Base-by-base conservation (phyloP, 2,888 invertebrate species). In the Chrysolina haemoptera region DNA sequence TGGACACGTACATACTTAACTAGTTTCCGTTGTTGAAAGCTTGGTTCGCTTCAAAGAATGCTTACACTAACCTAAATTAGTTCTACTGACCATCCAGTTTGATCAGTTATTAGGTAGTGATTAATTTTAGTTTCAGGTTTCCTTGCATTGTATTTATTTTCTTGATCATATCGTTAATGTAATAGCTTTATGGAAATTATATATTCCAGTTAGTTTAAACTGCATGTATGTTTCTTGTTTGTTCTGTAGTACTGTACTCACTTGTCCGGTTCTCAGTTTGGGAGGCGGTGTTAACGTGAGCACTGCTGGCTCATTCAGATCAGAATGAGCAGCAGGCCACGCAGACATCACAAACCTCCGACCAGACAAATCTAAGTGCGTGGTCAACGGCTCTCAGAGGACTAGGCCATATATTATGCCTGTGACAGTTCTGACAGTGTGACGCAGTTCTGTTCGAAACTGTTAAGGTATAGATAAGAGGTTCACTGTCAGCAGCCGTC, bases 61-160 rank as follows among this genome's bases (percentile, higher is more conserved):
- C 43, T 43, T 43, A 50, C n/a, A 50, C 50, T 16, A 16, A 50
- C 8, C 4, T 50, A 8, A 48, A 50, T 50, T 50, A 16, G 50
- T 50, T 50, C 18, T 50, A 50, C 50, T 50, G 50, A 50, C 50
- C 50, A 50, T 50, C n/a, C 50, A 50, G 50, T 50, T 50, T n/a
- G 50, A 50, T 18, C 16, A 18, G 16, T n/a, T 27, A 27, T 27
- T 5, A 27, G 5, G 27, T 27, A 27, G 27, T 27, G 27, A 43
- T 43, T 43, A 43, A 43, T 43, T 43, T 43, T 43, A 43, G 43
- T 4, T 9, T 43, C 8, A 43, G 8, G 43, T 11, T 43, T 50
- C 1, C 9, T n/a, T n/a, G 9, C n/a, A 16, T 48, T 48, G 48
- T 48, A 8, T 48, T 16, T 5, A 12, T 14, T 48, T 16, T 3